phyloP scores from a whole-genome alignment of 2,888 invertebrate species.

The Notodonta ziczac region DNA sequence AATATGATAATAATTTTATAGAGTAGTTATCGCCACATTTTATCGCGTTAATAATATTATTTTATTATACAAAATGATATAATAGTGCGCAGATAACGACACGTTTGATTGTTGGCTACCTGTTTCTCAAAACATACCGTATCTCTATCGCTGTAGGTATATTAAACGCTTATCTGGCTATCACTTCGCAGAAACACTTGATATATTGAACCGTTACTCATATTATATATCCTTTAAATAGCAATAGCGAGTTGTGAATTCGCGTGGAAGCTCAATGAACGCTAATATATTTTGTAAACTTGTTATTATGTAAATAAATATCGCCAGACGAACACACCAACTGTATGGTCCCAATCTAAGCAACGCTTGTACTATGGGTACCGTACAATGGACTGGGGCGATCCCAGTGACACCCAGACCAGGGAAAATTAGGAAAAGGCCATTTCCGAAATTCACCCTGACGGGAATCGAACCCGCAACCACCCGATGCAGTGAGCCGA shows the following conservation, averaged over 20 bases:
- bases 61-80: not conserved
- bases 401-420: too few relatives aligned
- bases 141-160: not conserved
- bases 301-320: not conserved
- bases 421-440: too few relatives aligned
- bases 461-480: too few relatives aligned
- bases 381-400: too few relatives aligned
- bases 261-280: not conserved
- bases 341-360: too few relatives aligned
- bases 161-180: not conserved
- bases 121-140: not conserved
- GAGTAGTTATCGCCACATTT: too few relatives aligned
- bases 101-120: not conserved
- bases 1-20: too few relatives aligned
- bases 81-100: not conserved
- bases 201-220: not conserved
- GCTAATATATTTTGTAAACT: not conserved
- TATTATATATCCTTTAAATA: not conserved
- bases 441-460: too few relatives aligned
- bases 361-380: too few relatives aligned
- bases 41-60: too few relatives aligned
- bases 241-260: not conserved
- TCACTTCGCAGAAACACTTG: not conserved
- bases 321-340: too few relatives aligned
- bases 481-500: too few relatives aligned